Evolutionary conservation across 2,113 vertebrate genomes (phyloP).

Genomic region (Gallinago jamesoni): DNA sequence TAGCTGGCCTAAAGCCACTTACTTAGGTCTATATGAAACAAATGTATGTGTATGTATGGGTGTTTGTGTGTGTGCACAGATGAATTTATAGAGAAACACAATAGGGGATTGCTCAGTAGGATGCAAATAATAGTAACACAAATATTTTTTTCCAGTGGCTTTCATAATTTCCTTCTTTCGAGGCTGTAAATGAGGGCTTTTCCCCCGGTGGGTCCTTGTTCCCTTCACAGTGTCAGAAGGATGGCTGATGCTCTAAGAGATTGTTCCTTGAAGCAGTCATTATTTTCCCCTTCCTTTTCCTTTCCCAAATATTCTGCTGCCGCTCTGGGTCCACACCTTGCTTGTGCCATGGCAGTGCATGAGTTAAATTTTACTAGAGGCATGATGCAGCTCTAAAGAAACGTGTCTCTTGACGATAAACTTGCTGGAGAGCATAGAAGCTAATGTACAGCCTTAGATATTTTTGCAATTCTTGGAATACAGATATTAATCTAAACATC

Average conservation of each 20-base stretch:
- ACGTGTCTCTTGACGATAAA: background rate
- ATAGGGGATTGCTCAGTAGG: background rate
- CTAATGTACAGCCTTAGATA: background rate
- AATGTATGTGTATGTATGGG: background rate
- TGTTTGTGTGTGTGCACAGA: background rate
- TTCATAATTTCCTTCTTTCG: background rate
- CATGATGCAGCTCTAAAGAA: background rate
- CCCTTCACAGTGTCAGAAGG: background rate
- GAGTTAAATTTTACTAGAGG: background rate
- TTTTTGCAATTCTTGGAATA: constrained; percentile 15
- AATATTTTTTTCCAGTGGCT: background rate
- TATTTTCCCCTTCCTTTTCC: background rate
- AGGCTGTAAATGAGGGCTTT: background rate
- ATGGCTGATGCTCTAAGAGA: background rate
- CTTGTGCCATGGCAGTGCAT: background rate
- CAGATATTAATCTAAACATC: constrained; percentile 16
- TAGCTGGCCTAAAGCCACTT: background rate
- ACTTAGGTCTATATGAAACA: background rate
- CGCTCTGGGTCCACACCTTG: background rate
- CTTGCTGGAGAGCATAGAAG: background rate
- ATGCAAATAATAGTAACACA: background rate
- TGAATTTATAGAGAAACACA: background rate
- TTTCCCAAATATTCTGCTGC: background rate
- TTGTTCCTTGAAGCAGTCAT: background rate
- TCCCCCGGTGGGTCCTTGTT: background rate